phyloP scores from a whole-genome alignment of 2,797 vertebrate species.

The Lacerta agilis region DNA sequence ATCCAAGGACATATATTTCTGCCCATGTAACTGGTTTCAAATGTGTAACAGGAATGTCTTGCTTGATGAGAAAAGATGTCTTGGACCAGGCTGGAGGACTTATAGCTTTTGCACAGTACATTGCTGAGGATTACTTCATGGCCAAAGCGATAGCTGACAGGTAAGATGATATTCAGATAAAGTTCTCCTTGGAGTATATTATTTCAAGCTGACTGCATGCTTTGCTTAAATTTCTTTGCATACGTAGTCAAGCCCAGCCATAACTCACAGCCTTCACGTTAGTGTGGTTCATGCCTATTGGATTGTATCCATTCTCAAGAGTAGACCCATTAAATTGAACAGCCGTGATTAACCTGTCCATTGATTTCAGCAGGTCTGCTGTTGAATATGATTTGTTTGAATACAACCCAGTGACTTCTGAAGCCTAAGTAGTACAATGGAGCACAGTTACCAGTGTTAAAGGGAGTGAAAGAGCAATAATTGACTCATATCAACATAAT shows the following conservation, averaged over 20 bases:
- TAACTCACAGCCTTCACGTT: too few species aligned
- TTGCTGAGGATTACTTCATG: slow-evolving; percentile 99
- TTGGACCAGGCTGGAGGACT: slow-evolving; percentile 95
- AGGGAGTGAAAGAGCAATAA: neutral
- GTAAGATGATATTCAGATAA: slow-evolving; percentile 76
- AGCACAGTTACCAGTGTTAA: neutral
- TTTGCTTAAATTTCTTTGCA: neutral
- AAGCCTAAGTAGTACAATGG: neutral
- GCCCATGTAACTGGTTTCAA: slow-evolving; percentile 96
- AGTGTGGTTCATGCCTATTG: neutral
- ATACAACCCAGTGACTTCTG: neutral
- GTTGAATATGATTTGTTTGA: too few species aligned
- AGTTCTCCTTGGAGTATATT: neutral
- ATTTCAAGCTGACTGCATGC: neutral
- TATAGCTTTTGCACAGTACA: slow-evolving; percentile 95
- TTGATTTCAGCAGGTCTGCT: too few species aligned
- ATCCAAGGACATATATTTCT: slow-evolving; percentile 96
- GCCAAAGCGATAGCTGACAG: slow-evolving; percentile 97
- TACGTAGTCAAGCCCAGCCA: neutral
- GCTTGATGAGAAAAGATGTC: slow-evolving; percentile 96
- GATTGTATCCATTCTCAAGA: neutral
- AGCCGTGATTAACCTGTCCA: neutral
- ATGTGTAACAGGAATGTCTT: slow-evolving; percentile 98
- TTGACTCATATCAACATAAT: neutral
- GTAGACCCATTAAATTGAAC: neutral